phyloP scores from a whole-genome alignment of 2,113 vertebrate species.

The Myanophis thanlyinensis region DNA sequence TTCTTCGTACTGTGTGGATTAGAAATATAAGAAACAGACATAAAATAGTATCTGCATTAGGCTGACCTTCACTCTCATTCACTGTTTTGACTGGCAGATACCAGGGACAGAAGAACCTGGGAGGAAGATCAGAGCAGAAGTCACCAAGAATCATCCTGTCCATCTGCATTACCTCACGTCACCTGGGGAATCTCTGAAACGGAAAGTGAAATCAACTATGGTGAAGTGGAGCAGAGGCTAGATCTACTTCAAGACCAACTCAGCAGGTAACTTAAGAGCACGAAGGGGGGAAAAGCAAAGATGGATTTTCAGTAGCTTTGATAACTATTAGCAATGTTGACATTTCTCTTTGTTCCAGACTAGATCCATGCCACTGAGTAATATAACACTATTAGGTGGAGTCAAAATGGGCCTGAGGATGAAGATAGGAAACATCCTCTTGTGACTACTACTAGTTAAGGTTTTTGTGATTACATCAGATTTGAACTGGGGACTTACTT shows the following conservation, averaged over 20 bases:
- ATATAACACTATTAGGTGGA: background rate
- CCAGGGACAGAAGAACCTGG: constrained; percentile 75
- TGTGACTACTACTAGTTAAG: background rate
- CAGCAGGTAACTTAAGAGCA: constrained; percentile 82
- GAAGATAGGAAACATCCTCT: background rate
- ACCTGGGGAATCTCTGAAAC: constrained; percentile 84
- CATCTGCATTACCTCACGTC: constrained; percentile 71
- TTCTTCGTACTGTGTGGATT: background rate
- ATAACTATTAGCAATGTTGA: background rate
- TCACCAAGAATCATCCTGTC: constrained; percentile 76
- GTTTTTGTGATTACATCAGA: background rate
- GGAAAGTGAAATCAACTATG: constrained; percentile 89
- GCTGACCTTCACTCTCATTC: background rate
- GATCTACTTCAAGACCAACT: constrained; percentile 95
- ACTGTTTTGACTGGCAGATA: constrained; percentile 70
- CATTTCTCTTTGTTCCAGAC: background rate
- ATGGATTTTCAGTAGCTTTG: background rate
- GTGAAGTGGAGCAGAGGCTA: constrained; percentile 93
- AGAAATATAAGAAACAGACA: background rate
- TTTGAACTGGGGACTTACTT: background rate
- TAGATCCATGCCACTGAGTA: background rate
- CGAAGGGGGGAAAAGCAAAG: background rate
- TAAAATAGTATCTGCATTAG: background rate
- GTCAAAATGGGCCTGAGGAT: background rate
- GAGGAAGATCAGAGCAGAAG: constrained; percentile 72